Evolutionary conservation across 2,113 vertebrate genomes (phyloP), one percentile per base, ranked within the genome.

Genomic region (Mesocricetus auratus): DNA sequence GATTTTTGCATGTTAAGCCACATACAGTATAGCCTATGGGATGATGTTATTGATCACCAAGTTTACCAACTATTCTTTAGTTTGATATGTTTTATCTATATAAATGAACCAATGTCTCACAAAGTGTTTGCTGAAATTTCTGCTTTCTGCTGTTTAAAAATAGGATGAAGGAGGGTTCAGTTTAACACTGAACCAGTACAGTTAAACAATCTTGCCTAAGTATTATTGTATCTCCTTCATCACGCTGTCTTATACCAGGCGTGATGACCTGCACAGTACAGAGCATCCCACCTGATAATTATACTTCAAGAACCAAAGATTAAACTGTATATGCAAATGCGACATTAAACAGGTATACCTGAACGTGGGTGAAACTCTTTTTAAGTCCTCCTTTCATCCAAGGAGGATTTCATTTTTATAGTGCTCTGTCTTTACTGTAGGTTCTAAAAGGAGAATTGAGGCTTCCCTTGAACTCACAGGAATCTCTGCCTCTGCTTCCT

Each of bases 121-220:
- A 94, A 87, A 64, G 36, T 53, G 3, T 71, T 77, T 56, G 45
- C 39, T 86, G n/a, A 45, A 92, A 81, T 93, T 95, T 77, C 66
- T 29, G 31, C 29, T 77, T 92, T 91, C 79, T 93, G 75, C 87
- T 90, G 29, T 95, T 75, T 92, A 81, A 95, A 88, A 64, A 69
- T 4, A 74, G 26, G 24, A 77, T 24, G 1, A 1, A 36, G 78
- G 21, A 13, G 31, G 10, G 31, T 89, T 90, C 69, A 68, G 64
- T 82, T 60, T 39, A 58, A 58, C 36, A 60, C 36, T 82, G 66
- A 95, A 22, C 60, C 60, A 87, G n/a, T 24, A 91, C 1, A 56
- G 10, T 89, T 58, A 89, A 69, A 56, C 62, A 64, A 36, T 91
- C 33, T 87, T 91, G 89, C 78, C 87, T 94, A 94, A 91, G 88